A percentile compares a stretch with the other conserved stretches of the same genome.
Conservation (phyloP, 2,888 invertebrate genomes). For the Orgyia antiqua region DNA sequence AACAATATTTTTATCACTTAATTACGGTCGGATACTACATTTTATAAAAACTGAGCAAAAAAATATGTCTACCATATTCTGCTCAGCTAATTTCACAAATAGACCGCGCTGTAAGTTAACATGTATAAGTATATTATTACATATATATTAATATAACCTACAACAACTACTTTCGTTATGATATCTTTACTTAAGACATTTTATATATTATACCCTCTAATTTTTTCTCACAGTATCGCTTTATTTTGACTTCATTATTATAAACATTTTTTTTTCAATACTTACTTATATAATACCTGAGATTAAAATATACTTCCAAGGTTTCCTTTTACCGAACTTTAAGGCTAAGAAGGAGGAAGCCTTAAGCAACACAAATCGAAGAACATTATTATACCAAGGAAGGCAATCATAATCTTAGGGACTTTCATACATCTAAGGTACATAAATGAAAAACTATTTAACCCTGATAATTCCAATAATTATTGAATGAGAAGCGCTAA, state of each 20-base stretch:
- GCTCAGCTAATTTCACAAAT: conserved; percentile 2
- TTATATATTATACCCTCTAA: conserved; percentile 57
- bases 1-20: conserved; percentile 39
- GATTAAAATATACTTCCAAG: conserved; percentile 43
- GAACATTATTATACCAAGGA: conserved; percentile 36
- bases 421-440: conserved; percentile 48
- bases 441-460: conserved; percentile 61
- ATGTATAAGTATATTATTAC: too few relatives aligned
- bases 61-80: conserved; percentile 8
- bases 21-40: conserved; percentile 11
- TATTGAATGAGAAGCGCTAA: conserved; percentile 68
- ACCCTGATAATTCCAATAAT: conserved; percentile 76
- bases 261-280: conserved; percentile 62
- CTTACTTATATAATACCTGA: conserved; percentile 53
- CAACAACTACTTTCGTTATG: conserved; percentile 70
- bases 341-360: conserved; percentile 56
- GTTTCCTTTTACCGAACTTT: conserved; percentile 25
- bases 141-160: conserved; percentile 39
- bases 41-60: not conserved
- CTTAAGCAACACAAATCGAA: conserved; percentile 56
- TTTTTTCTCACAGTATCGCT: conserved; percentile 76
- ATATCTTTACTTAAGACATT: conserved; percentile 66
- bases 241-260: conserved; percentile 75
- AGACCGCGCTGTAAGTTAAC: too few relatives aligned
- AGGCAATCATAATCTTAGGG: conserved; percentile 43